Conservation (phyloP, 2,113 vertebrate genomes). For the Seriola quinqueradiata region DNA sequence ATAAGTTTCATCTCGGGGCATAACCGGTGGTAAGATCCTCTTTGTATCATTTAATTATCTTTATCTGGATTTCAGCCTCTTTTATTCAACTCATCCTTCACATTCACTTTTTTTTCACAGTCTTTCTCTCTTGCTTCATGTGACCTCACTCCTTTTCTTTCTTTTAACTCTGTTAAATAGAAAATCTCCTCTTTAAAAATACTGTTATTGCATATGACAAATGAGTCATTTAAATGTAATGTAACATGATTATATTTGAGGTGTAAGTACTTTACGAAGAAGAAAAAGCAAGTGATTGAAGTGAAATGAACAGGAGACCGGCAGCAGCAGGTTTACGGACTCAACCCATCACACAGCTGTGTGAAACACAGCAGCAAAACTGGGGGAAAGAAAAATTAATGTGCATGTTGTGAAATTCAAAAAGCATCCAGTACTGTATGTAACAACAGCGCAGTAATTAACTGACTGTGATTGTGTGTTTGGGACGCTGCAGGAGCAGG, state of each 20-base stretch:
- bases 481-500: conserved; percentile 76
- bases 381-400: background rate
- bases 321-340: background rate
- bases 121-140: conserved; percentile 2
- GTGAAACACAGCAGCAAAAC: background rate
- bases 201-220: background rate
- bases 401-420: background rate
- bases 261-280: background rate
- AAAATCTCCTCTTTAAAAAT: background rate
- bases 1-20: conserved; percentile 41
- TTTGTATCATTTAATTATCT: conserved; percentile 5
- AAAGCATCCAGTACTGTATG: background rate
- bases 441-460: background rate
- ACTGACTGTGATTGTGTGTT: background rate
- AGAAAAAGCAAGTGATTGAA: background rate
- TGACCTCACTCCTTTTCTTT: background rate
- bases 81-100: conserved; percentile 15
- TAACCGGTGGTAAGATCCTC: conserved; percentile 54
- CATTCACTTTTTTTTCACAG: background rate
- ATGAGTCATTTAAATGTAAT: background rate
- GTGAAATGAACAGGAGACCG: background rate
- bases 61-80: conserved; percentile 9
- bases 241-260: background rate
- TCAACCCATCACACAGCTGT: background rate
- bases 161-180: background rate